phyloP scores from a whole-genome alignment of 2,888 invertebrate species.

The Idaea biselata region DNA sequence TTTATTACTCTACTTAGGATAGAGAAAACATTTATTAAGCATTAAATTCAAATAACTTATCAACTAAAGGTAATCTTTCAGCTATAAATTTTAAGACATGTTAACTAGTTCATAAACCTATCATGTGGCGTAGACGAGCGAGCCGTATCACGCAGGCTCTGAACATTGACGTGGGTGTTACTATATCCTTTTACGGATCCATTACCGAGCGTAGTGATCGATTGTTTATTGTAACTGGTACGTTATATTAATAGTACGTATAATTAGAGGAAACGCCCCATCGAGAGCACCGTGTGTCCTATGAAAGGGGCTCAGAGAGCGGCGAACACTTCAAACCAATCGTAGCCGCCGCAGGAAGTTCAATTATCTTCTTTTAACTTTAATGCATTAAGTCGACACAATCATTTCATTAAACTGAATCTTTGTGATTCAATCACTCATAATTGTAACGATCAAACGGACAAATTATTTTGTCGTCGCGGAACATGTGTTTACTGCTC shows the following conservation, averaged over 20 bases:
- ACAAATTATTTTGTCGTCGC: slow-evolving; percentile 47
- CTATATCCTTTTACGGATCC: slow-evolving; percentile 44
- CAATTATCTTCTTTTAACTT: slow-evolving; percentile 77
- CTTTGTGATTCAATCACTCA: slow-evolving; percentile 65
- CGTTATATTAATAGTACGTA: slow-evolving; percentile 74
- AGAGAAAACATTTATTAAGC: not conserved
- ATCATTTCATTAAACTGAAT: slow-evolving; percentile 77
- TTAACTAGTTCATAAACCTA: slow-evolving; percentile 4
- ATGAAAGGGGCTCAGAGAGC: slow-evolving; percentile 66
- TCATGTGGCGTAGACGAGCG: slow-evolving; percentile 5
- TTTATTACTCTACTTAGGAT: not conserved
- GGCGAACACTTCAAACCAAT: slow-evolving; percentile 63
- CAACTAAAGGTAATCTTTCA: not conserved
- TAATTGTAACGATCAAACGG: slow-evolving; percentile 67
- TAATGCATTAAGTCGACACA: slow-evolving; percentile 75
- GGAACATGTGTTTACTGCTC: slow-evolving; percentile 30
- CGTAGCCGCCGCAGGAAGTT: slow-evolving; percentile 72
- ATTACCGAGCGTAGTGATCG: slow-evolving; percentile 57
- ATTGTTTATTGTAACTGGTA: slow-evolving; percentile 55
- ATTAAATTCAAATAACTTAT: not conserved
- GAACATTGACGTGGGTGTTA: slow-evolving; percentile 33
- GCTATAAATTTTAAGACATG: slow-evolving; percentile 2
- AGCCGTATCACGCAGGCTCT: slow-evolving; percentile 34
- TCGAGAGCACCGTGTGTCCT: slow-evolving; percentile 51
- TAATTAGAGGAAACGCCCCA: slow-evolving; percentile 78